A percentile compares a stretch with the other conserved stretches of the same genome.
These are phyloP conservation scores for Andinoacara biseriatus DNA, from an alignment of 2,113 vertebrate species.

Conservation along the genomic window DNA sequence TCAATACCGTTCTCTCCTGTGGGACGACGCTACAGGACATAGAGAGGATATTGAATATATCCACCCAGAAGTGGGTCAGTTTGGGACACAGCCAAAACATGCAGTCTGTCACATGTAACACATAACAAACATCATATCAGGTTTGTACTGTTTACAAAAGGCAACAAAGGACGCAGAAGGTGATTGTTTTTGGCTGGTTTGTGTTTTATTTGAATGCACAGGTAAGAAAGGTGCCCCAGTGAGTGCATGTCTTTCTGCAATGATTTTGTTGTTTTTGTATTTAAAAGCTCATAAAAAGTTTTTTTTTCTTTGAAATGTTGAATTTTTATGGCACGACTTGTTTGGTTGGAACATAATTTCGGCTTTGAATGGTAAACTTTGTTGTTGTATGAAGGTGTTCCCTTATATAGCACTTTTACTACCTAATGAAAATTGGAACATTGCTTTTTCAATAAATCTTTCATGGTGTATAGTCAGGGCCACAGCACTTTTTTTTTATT, in stretches of 20 bases:
- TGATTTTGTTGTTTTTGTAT: background rate
- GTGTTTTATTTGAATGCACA: background rate
- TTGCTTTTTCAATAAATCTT: background rate
- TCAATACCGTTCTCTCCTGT: background rate
- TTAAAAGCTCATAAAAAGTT: no score
- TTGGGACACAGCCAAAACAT: background rate
- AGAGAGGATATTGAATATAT: background rate
- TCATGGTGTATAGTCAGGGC: no score
- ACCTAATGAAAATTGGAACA: background rate
- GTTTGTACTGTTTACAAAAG: background rate
- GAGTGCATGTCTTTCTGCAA: background rate
- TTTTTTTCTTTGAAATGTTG: no score
- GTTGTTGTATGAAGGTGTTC: no score
- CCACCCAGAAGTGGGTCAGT: background rate
- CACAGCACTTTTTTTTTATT: no score
- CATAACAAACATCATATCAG: background rate
- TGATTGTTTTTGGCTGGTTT: fast-evolving
- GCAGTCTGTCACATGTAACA: background rate
- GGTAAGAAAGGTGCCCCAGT: background rate
- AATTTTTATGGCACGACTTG: no score
- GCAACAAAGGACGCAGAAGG: background rate
- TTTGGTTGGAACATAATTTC: no score
- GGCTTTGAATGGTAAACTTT: no score
- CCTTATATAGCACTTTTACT: background rate
- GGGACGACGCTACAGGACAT: background rate